These are phyloP conservation scores for Frieseomelitta varia DNA, from an alignment of 1,140 invertebrate species.

Conservation along the genomic window DNA sequence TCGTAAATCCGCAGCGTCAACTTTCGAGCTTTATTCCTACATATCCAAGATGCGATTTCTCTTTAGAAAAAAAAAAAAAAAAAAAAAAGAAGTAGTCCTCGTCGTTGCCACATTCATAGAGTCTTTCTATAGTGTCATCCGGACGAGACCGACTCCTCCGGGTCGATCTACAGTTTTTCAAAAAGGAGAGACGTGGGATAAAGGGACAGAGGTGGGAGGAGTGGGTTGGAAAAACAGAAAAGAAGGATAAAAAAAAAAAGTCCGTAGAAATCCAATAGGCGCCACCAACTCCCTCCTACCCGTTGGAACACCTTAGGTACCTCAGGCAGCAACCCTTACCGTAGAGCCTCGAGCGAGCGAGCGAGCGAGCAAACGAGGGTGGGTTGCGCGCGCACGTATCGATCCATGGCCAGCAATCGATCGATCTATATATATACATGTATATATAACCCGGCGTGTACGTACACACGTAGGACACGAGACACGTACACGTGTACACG, in stretches of 20 bases:
- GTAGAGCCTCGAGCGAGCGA: conserved; percentile 27
- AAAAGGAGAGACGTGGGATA: not conserved
- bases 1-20: not conserved
- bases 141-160: not conserved
- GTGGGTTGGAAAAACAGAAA: not conserved
- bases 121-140: not conserved
- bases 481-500: conserved; percentile 3
- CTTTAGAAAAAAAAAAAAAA: not conserved
- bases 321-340: conserved; percentile 40
- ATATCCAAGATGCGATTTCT: not conserved
- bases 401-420: conserved; percentile 57
- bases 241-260: conserved; percentile 21
- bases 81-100: not conserved
- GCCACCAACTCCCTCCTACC: conserved; percentile 12
- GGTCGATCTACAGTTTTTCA: conserved; percentile 21
- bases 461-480: conserved; percentile 7
- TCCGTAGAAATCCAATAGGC: conserved; percentile 48
- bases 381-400: conserved; percentile 59
- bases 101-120: conserved; percentile 14
- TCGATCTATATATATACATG: conserved; percentile 58
- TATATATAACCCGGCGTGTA: conserved; percentile 24
- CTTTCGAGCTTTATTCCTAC: not conserved
- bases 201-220: not conserved
- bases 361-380: conserved; percentile 26
- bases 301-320: conserved; percentile 47